Conservation (phyloP, 2,888 invertebrate genomes). For the Deroplatys truncata region DNA sequence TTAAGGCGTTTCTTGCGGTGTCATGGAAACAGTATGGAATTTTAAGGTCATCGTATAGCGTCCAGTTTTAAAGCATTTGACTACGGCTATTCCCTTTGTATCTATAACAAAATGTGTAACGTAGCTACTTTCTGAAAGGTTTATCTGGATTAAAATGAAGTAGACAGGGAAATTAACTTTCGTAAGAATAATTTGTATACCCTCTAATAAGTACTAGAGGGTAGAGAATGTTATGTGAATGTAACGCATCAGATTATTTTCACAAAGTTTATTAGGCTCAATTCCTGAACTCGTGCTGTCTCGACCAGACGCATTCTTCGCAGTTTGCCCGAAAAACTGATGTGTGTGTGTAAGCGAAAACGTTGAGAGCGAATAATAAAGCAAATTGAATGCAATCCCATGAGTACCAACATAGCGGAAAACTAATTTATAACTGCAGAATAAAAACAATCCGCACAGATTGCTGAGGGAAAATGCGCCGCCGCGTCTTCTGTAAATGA, state of each 20-base stretch:
- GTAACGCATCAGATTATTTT: neutral
- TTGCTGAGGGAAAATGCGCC: neutral
- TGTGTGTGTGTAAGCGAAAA: neutral
- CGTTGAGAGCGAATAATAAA: neutral
- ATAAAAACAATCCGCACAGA: neutral
- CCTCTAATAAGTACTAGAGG: too few relatives aligned
- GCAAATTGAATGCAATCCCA: neutral
- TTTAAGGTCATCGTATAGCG: too few relatives aligned
- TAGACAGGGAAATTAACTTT: too few relatives aligned
- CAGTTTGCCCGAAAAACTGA: neutral
- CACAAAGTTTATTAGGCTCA: neutral
- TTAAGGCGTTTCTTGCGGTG: too few relatives aligned
- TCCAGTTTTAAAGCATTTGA: too few relatives aligned
- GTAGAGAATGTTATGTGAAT: too few relatives aligned
- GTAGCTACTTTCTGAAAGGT: too few relatives aligned
- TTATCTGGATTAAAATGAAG: too few relatives aligned
- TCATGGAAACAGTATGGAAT: too few relatives aligned
- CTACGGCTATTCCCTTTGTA: too few relatives aligned
- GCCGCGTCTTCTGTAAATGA: neutral
- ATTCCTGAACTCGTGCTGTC: neutral
- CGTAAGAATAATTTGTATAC: too few relatives aligned
- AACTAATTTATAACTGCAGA: neutral
- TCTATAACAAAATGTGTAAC: too few relatives aligned
- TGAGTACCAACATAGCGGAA: neutral
- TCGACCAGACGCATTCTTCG: neutral